Evolutionary conservation across 2,888 invertebrate genomes (phyloP).

Genomic region (Hirtodrosophila confusa): DNA sequence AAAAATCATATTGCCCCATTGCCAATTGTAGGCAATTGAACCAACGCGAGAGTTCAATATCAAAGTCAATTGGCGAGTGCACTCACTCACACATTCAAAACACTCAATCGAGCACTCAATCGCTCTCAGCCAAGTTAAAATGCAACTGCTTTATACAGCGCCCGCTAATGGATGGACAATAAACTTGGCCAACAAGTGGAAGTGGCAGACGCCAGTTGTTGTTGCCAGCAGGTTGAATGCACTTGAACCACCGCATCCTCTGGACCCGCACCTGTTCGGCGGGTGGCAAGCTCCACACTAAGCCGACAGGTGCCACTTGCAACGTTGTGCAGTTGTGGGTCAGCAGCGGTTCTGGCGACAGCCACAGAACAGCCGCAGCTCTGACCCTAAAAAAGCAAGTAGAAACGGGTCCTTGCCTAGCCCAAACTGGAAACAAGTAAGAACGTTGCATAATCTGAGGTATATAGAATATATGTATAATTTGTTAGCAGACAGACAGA

Average conservation of each 20-base stretch:
- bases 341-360: conserved; percentile 14
- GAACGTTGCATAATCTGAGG: no score
- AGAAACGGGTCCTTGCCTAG: background rate
- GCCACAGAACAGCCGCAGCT: background rate
- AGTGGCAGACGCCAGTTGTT: conserved; percentile 30
- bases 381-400: background rate
- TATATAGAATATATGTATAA: no score
- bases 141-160: conserved; percentile 27
- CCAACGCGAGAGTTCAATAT: conserved; percentile 49
- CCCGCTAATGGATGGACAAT: conserved; percentile 50
- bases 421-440: no score
- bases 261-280: conserved; percentile 27
- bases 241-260: conserved; percentile 19
- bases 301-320: background rate
- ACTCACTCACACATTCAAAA: conserved; percentile 14
- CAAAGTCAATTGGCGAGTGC: conserved; percentile 29
- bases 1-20: conserved; percentile 29
- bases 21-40: conserved; percentile 45
- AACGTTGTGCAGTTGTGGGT: conserved; percentile 27
- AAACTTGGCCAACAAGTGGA: conserved; percentile 70
- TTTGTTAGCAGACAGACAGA: no score
- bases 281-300: conserved; percentile 15
- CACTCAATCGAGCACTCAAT: conserved; percentile 12
- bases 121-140: conserved; percentile 7
- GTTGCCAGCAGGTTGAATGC: conserved; percentile 54